Evolutionary conservation across 2,113 vertebrate genomes (phyloP).

Genomic region (Nematolebias whitei): DNA sequence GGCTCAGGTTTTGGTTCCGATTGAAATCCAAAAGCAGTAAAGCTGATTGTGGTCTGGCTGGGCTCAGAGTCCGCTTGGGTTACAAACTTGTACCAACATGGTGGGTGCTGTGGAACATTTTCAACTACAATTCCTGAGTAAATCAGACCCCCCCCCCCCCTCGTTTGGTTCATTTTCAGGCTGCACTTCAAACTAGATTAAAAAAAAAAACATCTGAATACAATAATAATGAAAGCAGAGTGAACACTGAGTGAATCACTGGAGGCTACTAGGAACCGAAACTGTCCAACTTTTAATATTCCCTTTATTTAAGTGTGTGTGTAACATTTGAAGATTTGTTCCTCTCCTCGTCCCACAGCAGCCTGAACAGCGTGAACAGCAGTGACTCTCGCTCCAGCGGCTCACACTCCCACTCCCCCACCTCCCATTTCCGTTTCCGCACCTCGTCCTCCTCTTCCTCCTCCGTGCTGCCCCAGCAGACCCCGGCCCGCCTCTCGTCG

Average conservation of each 20-base stretch:
- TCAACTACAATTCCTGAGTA: too few relatives aligned
- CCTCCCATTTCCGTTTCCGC: constrained; percentile 92
- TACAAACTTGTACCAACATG: too few relatives aligned
- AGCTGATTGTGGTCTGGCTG: background rate
- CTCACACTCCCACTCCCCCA: constrained; percentile 93
- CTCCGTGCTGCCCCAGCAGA: constrained; percentile 90
- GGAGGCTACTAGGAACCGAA: too few relatives aligned
- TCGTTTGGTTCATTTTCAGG: too few relatives aligned
- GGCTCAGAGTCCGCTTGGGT: background rate
- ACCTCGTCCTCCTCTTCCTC: constrained; percentile 91
- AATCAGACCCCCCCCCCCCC: too few relatives aligned
- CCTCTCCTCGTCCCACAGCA: constrained; percentile 77
- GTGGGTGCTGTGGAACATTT: too few relatives aligned
- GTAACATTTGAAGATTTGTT: background rate
- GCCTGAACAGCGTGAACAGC: constrained; percentile 97
- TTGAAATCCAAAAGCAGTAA: background rate
- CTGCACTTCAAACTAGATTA: too few relatives aligned
- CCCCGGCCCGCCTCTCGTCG: constrained; percentile 90
- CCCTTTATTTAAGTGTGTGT: too few relatives aligned
- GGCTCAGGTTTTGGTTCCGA: background rate
- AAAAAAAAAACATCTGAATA: too few relatives aligned
- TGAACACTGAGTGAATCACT: too few relatives aligned
- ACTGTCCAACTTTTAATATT: too few relatives aligned
- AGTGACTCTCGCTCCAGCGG: constrained; percentile 94
- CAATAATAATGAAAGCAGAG: too few relatives aligned